Percentiles rank a stretch among this genome's conserved stretches.
phyloP scores from a whole-genome alignment of 2,888 invertebrate genomes.

The Unio pictorum region DNA sequence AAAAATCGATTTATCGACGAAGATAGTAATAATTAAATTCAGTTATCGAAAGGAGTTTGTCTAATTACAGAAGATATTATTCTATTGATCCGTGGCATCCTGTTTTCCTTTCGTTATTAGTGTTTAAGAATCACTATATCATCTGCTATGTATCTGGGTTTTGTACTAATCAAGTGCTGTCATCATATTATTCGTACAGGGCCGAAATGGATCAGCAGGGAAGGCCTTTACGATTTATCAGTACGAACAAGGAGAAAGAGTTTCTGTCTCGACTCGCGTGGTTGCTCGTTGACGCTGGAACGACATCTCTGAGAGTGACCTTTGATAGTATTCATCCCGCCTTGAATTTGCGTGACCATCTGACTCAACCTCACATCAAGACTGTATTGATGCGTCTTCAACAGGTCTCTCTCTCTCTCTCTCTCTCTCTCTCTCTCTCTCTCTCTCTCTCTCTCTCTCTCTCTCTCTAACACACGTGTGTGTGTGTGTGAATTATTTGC shows the following conservation, averaged over 20 bases:
- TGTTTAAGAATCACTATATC: no score
- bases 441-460: slow-evolving; percentile 7
- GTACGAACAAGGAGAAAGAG: slow-evolving; percentile 47
- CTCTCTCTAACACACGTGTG: slow-evolving; percentile 1
- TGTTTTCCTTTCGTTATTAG: no score
- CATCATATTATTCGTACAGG: slow-evolving; percentile 18
- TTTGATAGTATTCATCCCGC: slow-evolving; percentile 62
- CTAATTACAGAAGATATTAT: no score
- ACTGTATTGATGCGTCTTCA: slow-evolving; percentile 39
- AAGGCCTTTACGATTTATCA: slow-evolving; percentile 31
- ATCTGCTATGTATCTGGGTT: background rate
- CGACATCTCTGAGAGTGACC: slow-evolving; percentile 42
- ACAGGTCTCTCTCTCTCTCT: slow-evolving; percentile 15
- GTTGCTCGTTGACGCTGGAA: slow-evolving; percentile 59
- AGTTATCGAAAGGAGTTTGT: no score
- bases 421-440: slow-evolving; percentile 5
- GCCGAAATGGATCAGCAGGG: slow-evolving; percentile 47
- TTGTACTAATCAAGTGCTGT: background rate
- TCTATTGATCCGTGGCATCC: no score
- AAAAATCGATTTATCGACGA: no score
- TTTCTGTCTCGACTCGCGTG: slow-evolving; percentile 55
- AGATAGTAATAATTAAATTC: no score
- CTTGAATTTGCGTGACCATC: slow-evolving; percentile 48
- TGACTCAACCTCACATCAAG: slow-evolving; percentile 51
- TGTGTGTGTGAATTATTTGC: no score